Evolutionary conservation across 1,140 invertebrate species (phyloP), one percentile per base, ranked within the genome.

Genomic region (Idris sp.): DNA sequence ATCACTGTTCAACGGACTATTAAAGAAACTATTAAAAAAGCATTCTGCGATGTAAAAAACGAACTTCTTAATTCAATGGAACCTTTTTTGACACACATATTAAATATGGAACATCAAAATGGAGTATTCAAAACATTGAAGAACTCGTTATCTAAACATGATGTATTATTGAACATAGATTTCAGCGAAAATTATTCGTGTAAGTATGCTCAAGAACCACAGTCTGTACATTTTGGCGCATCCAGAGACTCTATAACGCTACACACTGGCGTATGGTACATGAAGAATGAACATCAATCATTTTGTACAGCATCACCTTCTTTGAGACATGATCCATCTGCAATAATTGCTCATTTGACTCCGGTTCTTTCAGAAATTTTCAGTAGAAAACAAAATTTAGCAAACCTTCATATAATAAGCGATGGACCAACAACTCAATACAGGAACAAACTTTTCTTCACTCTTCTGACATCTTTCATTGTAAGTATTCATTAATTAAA

Each of bases 141-240:
- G 38, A 48, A 61, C 14, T 46, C 40, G 22, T 33, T 49, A 26
- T 14, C 26, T 8, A 10, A 64, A 51, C 16, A 31, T 28, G 59
- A 64, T 53, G 26, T 40, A 33, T 22, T 40, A 4, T 56, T 81
- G 5, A 62, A 78, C 11, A 46, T 58, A 4, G 54, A 58, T 22
- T 58, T 58, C 19, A 35, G 40, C 9, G 41, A 59, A 30, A 59
- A 83, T 58, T 82, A 81, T 44, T 38, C 22, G 10, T 71, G 69
- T n/a, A 84, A 84, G 72, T 83, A 81, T 68, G 54, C 19, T 1
- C 9, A 9, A 2, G 79, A 82, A 62, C 40, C 71, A 22, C 77
- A 82, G 22, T 43, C 64, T 8, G 53, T 80, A 0, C 72, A 81
- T 62, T 82, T 81, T 72, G 76, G 76, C 40, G 76, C 69, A n/a